Base-by-base conservation (phyloP, 2,797 vertebrate species). In the Sternotherus odoratus region DNA sequence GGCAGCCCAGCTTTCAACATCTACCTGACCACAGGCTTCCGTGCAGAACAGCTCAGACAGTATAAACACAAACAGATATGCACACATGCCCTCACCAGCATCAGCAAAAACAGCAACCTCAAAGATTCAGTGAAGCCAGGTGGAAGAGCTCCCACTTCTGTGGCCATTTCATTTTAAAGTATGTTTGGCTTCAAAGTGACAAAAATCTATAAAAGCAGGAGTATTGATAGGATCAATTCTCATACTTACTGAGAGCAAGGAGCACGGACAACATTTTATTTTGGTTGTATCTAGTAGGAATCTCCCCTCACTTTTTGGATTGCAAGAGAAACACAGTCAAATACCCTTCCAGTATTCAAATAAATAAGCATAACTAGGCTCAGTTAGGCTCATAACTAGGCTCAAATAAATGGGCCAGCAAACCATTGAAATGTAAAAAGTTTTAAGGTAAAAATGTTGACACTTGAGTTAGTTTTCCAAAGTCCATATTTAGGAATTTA, bases 81-180 rank as follows among this genome's bases (percentile, higher is more conserved):
- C n/a, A 51, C 77, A 82, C 24, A 15, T 0, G 0, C 79, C 88
- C 87, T 87, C 93, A 82, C 19, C 75, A 56, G 30, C 8, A 26
- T 83, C 85, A 89, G 91, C 83, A 79, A 36, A 91, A 96, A 91
- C 2, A 23, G 66, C 77, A 86, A 26, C 72, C 82, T 92, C 92
- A 83, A 48, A 93, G 66, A 63, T 11, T 85, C 80, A 39, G 33
- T 26, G 75, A 69, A 92, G 81, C 85, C 54, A 87, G 77, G 60
- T 7, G 28, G 60, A 95, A 91, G 91, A 93, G 33, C 43, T 30
- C 53, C 87, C 69, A 75, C 2, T 0, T 49, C 72, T 16, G 11
- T 74, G 49, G 83, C 51, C 33, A 50, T 46, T 74, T 46, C 46
- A 74, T 46, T 74, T 28, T 74, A 46, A 26, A 74, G 43, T 26